Evolutionary conservation across 2,113 vertebrate genomes (phyloP), one percentile per base, ranked within the genome.

Genomic region (Ciconia maguari): DNA sequence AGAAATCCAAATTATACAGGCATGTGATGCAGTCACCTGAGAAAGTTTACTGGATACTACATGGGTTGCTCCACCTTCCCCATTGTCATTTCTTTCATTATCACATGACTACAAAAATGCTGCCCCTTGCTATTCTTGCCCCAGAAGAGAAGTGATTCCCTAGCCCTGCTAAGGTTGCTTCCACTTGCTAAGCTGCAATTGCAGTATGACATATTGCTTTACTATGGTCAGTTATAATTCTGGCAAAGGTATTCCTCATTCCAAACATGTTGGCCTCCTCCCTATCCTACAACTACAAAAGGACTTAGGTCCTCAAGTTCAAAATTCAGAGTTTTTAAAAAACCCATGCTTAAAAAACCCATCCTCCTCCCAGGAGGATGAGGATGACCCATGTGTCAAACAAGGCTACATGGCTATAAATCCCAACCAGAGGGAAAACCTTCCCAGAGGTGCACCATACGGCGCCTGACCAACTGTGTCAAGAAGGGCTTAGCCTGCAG

Each of bases 341-440:
- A 30, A 2, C 1, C 2, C 18, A 7, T 48, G 10, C n/a, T 48
- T 57, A 44, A 86, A 62, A 38, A 38, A 38, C 8, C 38, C 38
- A 46, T 42, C 10, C 14, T 77, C 7, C 13, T 72, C 6, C 13
- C 18, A 30, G 48, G 20, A 48, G 11, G 38, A 51, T 46, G n/a
- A 58, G 20, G 9, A 10, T n/a, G 20, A 55, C 13, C 6, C 5
- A 6, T 25, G 11, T 19, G 11, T 52, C 0, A 0, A 87, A 19
- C 3, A 52, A 86, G 20, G 4, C 68, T 84, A 66, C 26, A 21
- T 6, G 10, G 15, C 12, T 87, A 5, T n/a, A 72, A 57, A 64
- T 32, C 21, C 26, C 36, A 78, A 9, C 6, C 4, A 87, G 65
- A 74, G 11, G 9, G 25, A 81, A 82, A 6, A 51, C 26, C 10